Evolutionary conservation across 2,113 vertebrate species (phyloP), one percentile per base, ranked within the genome.

Genomic region (Podarcis muralis): DNA sequence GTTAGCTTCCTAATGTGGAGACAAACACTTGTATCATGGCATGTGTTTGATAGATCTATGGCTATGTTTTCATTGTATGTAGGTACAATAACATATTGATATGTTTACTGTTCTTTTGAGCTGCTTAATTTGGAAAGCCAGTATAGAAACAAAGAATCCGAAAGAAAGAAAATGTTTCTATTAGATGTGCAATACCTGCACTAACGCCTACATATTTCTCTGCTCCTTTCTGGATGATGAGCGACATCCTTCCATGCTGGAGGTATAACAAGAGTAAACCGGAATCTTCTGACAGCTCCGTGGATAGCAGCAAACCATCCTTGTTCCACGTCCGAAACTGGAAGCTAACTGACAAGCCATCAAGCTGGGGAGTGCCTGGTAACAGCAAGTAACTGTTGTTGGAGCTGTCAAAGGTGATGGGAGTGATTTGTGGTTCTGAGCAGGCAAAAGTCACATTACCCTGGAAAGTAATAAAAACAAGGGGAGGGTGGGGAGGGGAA

Each of bases 381-480:
- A 99, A 95, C 2, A 98, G 95, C 97, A 99, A 94, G 93, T 98
- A 99, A 95, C 99, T 99, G 94, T 92, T 96, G 89, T 94, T 96
- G 95, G 97, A 86, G 91, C 96, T 98, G 90, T 98, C 89, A 87
- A 99, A 99, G 81, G 98, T 99, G 96, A 98, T 98, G 35, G 98
- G 97, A 84, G 98, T 97, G 88, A 98, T 97, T 90, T 97, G 98
- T 91, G 98, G 97, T 93, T 98, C 98, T 0, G 98, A 98, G 93
- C 99, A 99, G 43, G 97, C 98, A 97, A 99, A 99, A 82, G 98
- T 99, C 95, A 99, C 98, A 0, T 99, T 99, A 66, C 99, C 99
- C 99, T 99, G 95, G 12, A 96, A 96, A 95, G 94, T 81, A 95
- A 95, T 79, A 89, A 87, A 94, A 95, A 86, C 35, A 48, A n/a